A percentile compares a stretch with the other conserved stretches of the same genome.
Evolutionary conservation across 1,140 invertebrate genomes (phyloP).

Genomic region (Trichonephila clavata): DNA sequence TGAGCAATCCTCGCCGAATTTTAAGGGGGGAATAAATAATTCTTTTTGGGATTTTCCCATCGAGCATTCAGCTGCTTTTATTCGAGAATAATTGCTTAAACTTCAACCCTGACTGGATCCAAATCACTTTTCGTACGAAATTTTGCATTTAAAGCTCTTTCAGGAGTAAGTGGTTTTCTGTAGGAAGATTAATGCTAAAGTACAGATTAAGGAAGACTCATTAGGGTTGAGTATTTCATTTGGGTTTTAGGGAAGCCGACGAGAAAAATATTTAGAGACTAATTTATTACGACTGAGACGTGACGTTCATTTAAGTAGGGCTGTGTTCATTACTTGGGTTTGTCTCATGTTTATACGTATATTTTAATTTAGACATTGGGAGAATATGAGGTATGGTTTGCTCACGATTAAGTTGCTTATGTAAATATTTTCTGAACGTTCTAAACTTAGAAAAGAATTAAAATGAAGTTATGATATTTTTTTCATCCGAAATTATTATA

Average conservation of each 20-base stretch:
- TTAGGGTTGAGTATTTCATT: conserved; percentile 29
- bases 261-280: conserved; percentile 19
- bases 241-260: neutral
- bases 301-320: neutral
- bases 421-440: too few relatives aligned
- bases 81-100: conserved; percentile 48
- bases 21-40: conserved; percentile 42
- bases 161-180: conserved; percentile 27
- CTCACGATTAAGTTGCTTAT: too few relatives aligned
- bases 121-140: conserved; percentile 4
- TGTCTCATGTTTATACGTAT: neutral
- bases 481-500: too few relatives aligned
- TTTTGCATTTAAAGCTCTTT: conserved; percentile 15
- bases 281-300: neutral
- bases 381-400: neutral
- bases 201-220: neutral
- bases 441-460: too few relatives aligned
- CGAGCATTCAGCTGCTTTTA: conserved; percentile 39
- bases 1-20: conserved; percentile 13
- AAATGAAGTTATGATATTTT: too few relatives aligned
- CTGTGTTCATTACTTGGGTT: neutral
- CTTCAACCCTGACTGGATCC: conserved; percentile 6
- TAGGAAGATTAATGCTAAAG: neutral
- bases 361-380: conserved; percentile 10
- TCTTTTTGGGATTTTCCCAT: conserved; percentile 35